Evolutionary conservation across 2,888 invertebrate species (phyloP).

Genomic region (Ceriagrion tenellum): DNA sequence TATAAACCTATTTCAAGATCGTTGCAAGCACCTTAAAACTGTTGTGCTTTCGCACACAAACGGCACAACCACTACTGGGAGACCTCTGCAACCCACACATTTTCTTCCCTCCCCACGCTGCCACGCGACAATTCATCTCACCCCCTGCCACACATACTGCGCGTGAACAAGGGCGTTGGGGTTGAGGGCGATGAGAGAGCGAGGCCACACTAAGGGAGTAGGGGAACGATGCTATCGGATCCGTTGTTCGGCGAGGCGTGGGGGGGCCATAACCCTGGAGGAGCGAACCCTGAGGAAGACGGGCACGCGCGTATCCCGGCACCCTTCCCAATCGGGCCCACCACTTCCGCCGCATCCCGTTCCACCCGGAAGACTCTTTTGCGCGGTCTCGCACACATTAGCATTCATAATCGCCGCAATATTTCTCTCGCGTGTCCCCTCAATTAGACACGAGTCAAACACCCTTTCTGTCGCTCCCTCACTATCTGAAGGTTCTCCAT

Average conservation of each 20-base stretch:
- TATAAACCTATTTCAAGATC: constrained; percentile 17
- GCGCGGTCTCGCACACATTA: no score
- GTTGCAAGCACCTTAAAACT: background rate
- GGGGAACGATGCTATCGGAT: background rate
- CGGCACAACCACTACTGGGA: background rate
- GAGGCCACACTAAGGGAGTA: background rate
- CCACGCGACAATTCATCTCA: background rate
- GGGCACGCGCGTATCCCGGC: no score
- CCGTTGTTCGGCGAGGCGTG: background rate
- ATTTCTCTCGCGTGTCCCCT: no score
- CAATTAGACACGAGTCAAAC: no score
- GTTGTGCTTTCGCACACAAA: background rate
- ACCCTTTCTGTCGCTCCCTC: no score
- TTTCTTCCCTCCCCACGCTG: background rate
- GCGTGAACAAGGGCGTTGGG: background rate
- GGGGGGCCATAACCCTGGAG: background rate
- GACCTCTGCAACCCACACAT: background rate
- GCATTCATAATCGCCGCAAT: no score
- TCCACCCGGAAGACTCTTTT: no score
- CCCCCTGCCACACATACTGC: background rate
- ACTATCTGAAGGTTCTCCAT: no score
- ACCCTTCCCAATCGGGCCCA: no score
- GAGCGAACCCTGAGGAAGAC: no score
- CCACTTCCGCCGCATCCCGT: no score
- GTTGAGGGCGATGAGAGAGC: background rate